phyloP scores from a whole-genome alignment of 2,797 vertebrate species.

The Sebastes steindachneri region DNA sequence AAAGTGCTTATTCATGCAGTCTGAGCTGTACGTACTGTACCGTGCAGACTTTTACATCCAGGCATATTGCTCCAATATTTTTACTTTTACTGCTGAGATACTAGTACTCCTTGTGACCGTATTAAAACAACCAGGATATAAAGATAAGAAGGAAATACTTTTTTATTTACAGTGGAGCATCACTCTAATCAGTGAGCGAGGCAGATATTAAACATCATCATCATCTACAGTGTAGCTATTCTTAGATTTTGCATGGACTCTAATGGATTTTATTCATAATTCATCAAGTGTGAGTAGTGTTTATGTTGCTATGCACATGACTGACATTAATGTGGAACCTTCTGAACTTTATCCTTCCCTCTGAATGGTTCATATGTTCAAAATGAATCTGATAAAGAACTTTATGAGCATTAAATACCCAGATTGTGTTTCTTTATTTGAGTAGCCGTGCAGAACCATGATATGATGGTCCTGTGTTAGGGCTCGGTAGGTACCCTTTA shows the following conservation, averaged over 20 bases:
- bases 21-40: conserved; percentile 1
- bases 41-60: conserved; percentile 9
- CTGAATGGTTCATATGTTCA: neutral
- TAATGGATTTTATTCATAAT: neutral
- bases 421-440: neutral
- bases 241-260: neutral
- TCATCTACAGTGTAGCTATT: neutral
- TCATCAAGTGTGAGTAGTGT: neutral
- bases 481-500: too few relatives aligned
- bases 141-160: neutral
- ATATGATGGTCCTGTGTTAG: neutral
- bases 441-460: neutral
- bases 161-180: neutral
- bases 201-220: neutral
- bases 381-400: neutral
- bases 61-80: neutral
- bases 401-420: neutral
- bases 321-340: neutral
- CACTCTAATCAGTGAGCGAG: neutral
- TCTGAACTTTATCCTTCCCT: neutral
- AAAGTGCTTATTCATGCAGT: conserved; percentile 16
- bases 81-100: neutral
- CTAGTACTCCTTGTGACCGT: neutral
- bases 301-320: neutral
- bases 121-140: neutral